Percentiles rank a stretch among this genome's conserved stretches.
Conservation (phyloP, 2,888 invertebrate species). For the Drosophila dives region DNA sequence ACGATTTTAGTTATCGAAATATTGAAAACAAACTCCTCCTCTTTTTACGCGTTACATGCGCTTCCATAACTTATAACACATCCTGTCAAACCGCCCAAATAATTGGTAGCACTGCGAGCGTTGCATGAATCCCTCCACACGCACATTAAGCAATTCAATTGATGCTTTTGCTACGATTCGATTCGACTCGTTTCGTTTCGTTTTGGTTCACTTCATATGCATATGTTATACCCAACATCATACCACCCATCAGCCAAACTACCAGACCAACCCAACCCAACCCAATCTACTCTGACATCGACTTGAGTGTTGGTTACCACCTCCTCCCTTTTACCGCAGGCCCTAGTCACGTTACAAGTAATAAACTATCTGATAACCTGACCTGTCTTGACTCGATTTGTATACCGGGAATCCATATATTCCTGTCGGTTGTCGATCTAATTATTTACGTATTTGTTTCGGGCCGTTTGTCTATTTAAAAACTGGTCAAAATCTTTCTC, state of each 20-base stretch:
- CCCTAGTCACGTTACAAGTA: slow-evolving; percentile 3
- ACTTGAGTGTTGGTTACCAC: no score
- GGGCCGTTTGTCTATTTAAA: not conserved
- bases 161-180: slow-evolving; percentile 12
- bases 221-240: slow-evolving; percentile 36
- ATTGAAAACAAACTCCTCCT: not conserved
- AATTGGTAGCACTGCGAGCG: slow-evolving; percentile 54
- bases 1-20: not conserved
- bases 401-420: not conserved
- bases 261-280: slow-evolving; percentile 2
- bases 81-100: slow-evolving; percentile 45
- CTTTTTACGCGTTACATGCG: not conserved
- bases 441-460: not conserved
- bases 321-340: not conserved
- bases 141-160: slow-evolving; percentile 36
- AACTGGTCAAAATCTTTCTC: not conserved
- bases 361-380: slow-evolving; percentile 61
- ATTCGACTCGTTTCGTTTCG: not conserved
- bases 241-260: not conserved
- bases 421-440: not conserved
- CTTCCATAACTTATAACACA: not conserved
- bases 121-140: slow-evolving; percentile 35
- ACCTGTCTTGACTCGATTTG: slow-evolving; percentile 34
- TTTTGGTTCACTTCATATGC: slow-evolving; percentile 27
- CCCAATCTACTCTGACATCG: slow-evolving; percentile 16